Evolutionary conservation across 2,113 vertebrate species (phyloP).

Genomic region (Mormyrus lacerda): DNA sequence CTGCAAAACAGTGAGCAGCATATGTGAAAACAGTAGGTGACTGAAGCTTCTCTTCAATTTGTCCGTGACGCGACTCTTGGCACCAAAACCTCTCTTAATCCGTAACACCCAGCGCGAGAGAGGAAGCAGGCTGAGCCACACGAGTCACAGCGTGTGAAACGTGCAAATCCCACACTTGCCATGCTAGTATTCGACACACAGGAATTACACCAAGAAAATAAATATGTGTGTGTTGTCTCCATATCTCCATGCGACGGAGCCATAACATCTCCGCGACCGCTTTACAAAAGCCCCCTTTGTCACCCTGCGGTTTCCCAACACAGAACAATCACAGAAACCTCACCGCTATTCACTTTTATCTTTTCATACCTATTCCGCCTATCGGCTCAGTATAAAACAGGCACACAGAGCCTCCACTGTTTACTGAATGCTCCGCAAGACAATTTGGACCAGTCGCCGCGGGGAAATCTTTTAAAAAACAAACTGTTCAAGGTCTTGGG

Average conservation of each 20-base stretch:
- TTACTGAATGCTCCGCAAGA: constrained; percentile 28
- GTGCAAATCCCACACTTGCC: background rate
- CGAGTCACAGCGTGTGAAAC: no score
- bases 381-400: constrained; percentile 28
- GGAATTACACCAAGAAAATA: background rate
- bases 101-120: background rate
- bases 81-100: background rate
- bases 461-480: constrained; percentile 44
- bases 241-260: background rate
- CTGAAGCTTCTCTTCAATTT: background rate
- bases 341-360: constrained; percentile 23
- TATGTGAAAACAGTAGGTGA: background rate
- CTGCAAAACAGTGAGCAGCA: background rate
- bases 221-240: background rate
- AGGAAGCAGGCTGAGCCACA: background rate
- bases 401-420: constrained; percentile 6
- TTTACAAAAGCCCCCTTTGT: background rate
- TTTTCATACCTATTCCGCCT: constrained; percentile 19
- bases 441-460: constrained; percentile 32
- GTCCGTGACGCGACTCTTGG: background rate
- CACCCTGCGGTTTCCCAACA: background rate
- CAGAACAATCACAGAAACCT: constrained; percentile 6
- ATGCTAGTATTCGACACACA: background rate
- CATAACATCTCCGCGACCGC: no score
- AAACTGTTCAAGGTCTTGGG: background rate